Evolutionary conservation across 2,888 invertebrate species (phyloP), one percentile per base, ranked within the genome.

Genomic region (Ecliptopera silaceata): DNA sequence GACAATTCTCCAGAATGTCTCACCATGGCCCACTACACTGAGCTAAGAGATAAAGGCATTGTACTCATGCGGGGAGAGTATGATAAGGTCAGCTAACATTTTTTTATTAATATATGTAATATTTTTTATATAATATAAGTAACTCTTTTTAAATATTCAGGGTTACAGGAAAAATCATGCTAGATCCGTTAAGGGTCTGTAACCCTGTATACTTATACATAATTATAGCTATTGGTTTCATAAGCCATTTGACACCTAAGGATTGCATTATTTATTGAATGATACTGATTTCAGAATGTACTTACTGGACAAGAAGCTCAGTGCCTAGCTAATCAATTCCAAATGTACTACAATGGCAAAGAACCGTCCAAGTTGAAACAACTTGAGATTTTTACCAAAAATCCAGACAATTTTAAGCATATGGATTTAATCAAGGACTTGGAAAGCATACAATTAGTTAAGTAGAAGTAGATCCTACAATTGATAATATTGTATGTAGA

Each of bases 1-100:
- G 97, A 97, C 82, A 97, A 97, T 85, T 96, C 97, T 0, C 97
- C 97, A 0, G 97, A 97, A 80, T 97, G 97, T 77, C 88, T 97
- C 20, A 96, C 95, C 1, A 90, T 97, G 73, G 93, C 94, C 1
- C 95, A 97, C 80, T 97, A 96, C 71, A 93, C 94, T 0, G 97
- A 97, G 75, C 89, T 96, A 2, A 89, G 93, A 5, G 91, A 92
- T 39, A 96, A 96, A 77, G 95, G 94, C 3, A 89, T 97, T 38
- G 93, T 97, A 10, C 86, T 97, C 32, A 96, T 97, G 96, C 92
- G 95, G 36, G 97, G 97, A 12, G 97, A 97, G 80, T 97, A 94
- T 79, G 97, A 97, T 75, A 93, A 93, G 85, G 92, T 84, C 54
- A 31, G 52, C 20, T 20, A 2, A 4, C 20, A 26, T 26, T 26